Conservation (phyloP, 2,888 invertebrate genomes). For the Macaria liturata region DNA sequence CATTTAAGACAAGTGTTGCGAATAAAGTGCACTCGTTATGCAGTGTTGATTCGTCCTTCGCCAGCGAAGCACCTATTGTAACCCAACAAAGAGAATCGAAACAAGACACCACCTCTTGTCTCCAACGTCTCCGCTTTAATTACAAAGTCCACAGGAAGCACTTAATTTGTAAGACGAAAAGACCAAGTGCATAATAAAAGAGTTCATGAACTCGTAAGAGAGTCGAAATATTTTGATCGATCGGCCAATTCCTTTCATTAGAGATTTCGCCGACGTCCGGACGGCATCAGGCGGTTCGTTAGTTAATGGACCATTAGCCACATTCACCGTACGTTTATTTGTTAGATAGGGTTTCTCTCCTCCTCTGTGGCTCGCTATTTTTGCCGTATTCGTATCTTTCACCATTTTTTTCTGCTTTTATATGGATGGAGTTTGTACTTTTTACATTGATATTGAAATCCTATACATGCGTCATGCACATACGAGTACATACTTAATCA, state of each 20-base stretch:
- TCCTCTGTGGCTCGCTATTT: neutral
- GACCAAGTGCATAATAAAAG: neutral
- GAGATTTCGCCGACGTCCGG: slow-evolving; percentile 49
- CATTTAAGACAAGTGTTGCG: too few species aligned
- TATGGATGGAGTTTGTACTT: too few species aligned
- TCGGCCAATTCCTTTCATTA: slow-evolving; percentile 47
- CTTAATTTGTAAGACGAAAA: slow-evolving; percentile 34
- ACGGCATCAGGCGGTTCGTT: slow-evolving; percentile 46
- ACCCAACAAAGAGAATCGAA: slow-evolving; percentile 73
- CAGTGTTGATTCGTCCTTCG: slow-evolving; percentile 74
- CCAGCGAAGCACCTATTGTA: slow-evolving; percentile 74
- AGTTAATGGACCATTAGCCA: slow-evolving; percentile 45
- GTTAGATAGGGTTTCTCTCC: slow-evolving; percentile 6
- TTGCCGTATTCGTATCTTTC: too few species aligned
- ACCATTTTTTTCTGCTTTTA: too few species aligned
- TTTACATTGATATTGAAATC: too few species aligned
- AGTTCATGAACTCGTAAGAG: slow-evolving; percentile 8
- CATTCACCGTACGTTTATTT: slow-evolving; percentile 21
- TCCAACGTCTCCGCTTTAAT: slow-evolving; percentile 59
- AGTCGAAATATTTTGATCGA: slow-evolving; percentile 40
- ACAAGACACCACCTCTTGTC: slow-evolving; percentile 71
- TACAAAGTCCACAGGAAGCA: slow-evolving; percentile 52
- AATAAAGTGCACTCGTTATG: slow-evolving; percentile 68
- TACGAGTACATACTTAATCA: too few species aligned
- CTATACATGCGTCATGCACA: too few species aligned